Conservation (phyloP, 1,140 invertebrate species). For the Reticulitermes speratus region DNA sequence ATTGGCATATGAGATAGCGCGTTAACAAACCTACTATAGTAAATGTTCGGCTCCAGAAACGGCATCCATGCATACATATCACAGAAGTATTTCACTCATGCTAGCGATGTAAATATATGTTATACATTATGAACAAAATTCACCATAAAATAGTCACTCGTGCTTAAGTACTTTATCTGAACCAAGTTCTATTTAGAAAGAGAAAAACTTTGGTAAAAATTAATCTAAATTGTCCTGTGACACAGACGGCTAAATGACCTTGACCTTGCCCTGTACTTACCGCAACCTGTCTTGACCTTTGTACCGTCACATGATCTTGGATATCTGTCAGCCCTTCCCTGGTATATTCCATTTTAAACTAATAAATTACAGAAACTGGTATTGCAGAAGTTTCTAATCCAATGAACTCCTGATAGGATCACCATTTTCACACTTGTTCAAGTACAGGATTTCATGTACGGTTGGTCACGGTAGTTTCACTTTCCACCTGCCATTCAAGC, state of each 20-base stretch:
- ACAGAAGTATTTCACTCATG: no score
- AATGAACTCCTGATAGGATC: not conserved
- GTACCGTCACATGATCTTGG: not conserved
- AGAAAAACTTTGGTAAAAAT: no score
- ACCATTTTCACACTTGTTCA: not conserved
- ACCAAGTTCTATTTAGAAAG: no score
- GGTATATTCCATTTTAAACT: not conserved
- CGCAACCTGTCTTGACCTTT: not conserved
- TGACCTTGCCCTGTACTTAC: conserved; percentile 10
- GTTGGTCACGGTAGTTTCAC: not conserved
- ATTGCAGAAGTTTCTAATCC: not conserved
- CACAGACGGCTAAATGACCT: not conserved
- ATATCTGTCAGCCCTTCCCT: not conserved
- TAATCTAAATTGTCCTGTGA: not conserved
- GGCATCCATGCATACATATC: no score
- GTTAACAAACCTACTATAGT: no score
- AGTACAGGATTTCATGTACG: not conserved
- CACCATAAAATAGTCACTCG: no score
- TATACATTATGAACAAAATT: no score
- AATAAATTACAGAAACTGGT: not conserved
- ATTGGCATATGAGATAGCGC: not conserved
- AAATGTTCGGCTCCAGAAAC: no score
- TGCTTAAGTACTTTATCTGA: no score
- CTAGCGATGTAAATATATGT: no score
- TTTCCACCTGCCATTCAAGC: not conserved